A percentile compares a stretch with the other conserved stretches of the same genome.
Evolutionary conservation across 2,797 vertebrate species (phyloP).

Genomic region (Rhinella marina): DNA sequence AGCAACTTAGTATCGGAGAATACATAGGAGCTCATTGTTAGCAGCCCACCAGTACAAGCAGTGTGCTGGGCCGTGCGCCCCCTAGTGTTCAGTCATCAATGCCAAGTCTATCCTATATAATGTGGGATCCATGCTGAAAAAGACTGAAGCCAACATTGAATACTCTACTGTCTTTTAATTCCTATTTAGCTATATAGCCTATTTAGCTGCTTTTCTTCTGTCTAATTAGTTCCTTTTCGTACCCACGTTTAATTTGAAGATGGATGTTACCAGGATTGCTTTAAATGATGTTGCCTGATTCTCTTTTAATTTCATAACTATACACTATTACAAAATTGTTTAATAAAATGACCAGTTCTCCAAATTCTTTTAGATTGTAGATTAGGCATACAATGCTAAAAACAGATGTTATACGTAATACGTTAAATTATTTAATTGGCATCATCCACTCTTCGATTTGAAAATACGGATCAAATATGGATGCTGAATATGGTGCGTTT

Average conservation of each 20-base stretch:
- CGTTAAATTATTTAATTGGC: not conserved
- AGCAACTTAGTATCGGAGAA: conserved; percentile 28
- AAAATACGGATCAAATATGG: too few relatives aligned
- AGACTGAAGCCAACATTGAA: not conserved
- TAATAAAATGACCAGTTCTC: not conserved
- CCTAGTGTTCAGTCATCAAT: conserved; percentile 31
- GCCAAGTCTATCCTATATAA: conserved; percentile 8
- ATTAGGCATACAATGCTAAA: not conserved
- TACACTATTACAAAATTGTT: not conserved
- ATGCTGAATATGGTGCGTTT: too few relatives aligned
- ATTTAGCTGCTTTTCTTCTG: not conserved
- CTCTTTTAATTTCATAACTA: not conserved
- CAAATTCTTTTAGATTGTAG: not conserved
- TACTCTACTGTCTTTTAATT: not conserved
- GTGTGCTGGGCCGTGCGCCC: conserved; percentile 4
- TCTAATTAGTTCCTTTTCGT: too few relatives aligned
- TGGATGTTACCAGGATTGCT: not conserved
- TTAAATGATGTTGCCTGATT: not conserved
- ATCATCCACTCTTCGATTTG: not conserved
- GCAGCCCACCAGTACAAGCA: conserved; percentile 16
- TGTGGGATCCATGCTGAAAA: not conserved
- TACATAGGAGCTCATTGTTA: conserved; percentile 41
- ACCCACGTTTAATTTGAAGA: not conserved
- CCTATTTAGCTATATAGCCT: not conserved
- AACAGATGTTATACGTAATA: too few relatives aligned